phyloP scores from a whole-genome alignment of 1,140 invertebrate genomes.

The Anagrus nilaparvatae region DNA sequence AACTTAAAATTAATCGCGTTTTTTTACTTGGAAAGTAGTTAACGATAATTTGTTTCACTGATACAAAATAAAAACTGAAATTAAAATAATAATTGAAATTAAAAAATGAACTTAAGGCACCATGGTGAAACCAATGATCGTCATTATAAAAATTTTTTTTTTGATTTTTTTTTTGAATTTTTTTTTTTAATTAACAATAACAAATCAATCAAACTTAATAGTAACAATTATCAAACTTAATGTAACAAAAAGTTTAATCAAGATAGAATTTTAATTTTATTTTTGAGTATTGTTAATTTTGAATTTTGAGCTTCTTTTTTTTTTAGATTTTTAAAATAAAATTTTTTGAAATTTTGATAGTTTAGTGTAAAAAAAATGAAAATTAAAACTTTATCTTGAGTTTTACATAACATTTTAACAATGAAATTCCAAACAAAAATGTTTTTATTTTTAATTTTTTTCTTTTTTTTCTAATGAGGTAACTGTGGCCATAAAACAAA shows the following conservation, averaged over 20 bases:
- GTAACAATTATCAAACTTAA: conserved; percentile 13
- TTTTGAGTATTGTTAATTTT: neutral
- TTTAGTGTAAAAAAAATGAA: neutral
- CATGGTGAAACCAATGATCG: conserved; percentile 20
- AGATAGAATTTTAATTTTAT: conserved; percentile 11
- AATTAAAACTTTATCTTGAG: conserved; percentile 9
- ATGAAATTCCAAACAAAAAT: conserved; percentile 3
- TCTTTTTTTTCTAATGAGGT: conserved; percentile 16
- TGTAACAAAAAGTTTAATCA: conserved; percentile 4
- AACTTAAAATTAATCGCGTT: conserved; percentile 13
- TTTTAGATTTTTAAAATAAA: neutral
- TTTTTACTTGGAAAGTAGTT: conserved; percentile 19
- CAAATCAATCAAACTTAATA: conserved; percentile 9
- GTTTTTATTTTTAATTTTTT: conserved; percentile 10
- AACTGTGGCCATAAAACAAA: conserved; percentile 19
- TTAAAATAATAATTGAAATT: conserved; percentile 6
- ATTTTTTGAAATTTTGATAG: neutral
- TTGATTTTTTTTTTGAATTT: neutral
- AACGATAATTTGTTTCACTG: too few species aligned
- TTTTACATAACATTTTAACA: conserved; percentile 1
- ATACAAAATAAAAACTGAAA: too few species aligned
- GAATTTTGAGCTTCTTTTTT: neutral
- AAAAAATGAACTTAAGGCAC: conserved; percentile 15
- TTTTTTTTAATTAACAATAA: conserved; percentile 12
- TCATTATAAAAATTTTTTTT: conserved; percentile 3